Percentiles rank a stretch among this genome's conserved stretches.
phyloP scores from a whole-genome alignment of 2,113 vertebrate genomes.

The Podarcis muralis region DNA sequence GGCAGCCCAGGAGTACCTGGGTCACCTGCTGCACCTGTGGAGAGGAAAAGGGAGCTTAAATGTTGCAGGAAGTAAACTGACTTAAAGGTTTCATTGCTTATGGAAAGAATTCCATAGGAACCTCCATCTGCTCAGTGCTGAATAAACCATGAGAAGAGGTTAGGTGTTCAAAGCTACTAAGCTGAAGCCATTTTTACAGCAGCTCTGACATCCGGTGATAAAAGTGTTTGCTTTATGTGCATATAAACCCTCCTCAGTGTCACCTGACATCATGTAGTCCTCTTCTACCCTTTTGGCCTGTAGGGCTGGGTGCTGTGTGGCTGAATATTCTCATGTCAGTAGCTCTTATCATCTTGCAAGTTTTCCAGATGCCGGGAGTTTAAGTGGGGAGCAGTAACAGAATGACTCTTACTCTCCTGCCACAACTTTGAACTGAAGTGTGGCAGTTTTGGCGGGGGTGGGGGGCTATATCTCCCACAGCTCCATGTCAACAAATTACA shows the following conservation, averaged over 20 bases:
- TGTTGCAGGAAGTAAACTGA: fast-evolving
- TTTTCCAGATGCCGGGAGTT: background rate
- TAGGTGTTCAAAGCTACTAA: background rate
- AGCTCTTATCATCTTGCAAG: background rate
- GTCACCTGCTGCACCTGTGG: conserved; percentile 80
- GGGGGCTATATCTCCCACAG: too few species aligned
- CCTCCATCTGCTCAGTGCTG: background rate
- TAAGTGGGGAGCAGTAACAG: background rate
- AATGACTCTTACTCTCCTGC: background rate
- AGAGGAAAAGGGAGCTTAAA: background rate
- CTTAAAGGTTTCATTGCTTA: background rate
- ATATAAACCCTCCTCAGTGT: background rate
- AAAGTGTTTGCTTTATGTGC: background rate
- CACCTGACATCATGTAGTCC: background rate
- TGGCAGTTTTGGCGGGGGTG: background rate
- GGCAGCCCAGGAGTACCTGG: conserved; percentile 80
- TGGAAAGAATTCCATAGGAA: background rate
- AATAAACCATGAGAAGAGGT: background rate
- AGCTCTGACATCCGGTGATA: background rate
- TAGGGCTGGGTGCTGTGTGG: background rate
- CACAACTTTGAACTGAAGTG: background rate
- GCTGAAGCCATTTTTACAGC: background rate
- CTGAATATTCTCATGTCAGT: background rate
- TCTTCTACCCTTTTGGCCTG: background rate
- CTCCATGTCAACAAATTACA: too few species aligned